Evolutionary conservation across 2,888 invertebrate genomes (phyloP), one percentile per base, ranked within the genome.

Genomic region (Dorcus hopei): DNA sequence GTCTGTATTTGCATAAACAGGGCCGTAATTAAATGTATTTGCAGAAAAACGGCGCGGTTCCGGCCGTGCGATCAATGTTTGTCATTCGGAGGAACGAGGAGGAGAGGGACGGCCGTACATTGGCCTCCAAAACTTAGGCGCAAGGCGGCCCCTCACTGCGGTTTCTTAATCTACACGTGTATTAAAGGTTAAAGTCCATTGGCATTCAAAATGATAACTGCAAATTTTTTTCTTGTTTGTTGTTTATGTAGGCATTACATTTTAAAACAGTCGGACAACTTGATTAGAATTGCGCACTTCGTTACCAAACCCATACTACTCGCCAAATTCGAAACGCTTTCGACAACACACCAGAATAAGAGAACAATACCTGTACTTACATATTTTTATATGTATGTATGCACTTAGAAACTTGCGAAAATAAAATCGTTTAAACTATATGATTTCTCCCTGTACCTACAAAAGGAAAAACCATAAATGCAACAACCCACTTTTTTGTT

Each of bases 131-230:
- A 65, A 65, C 66, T 64, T 65, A 63, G 55, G 73, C 73, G 70
- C 73, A 70, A 67, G 73, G 77, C 69, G 76, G 77, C 73, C 69
- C 68, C 70, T 61, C 50, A 76, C 75, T 65, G 62, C 51, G 71
- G 72, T 57, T 63, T 72, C 68, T 68, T 61, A 49, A 62, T 62
- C 54, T 54, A 65, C 74, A 74, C 76, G 76, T 75, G 76, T 70
- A 67, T 43, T 39, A 33, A 33, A 33, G 26, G 51, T 49, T 50
- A 45, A 43, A 26, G 38, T 23, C 26, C 14, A 33, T 11, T 39
- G 14, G 38, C 49, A 38, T 11, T 49, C 9, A 33, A 33, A n/a
- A 38, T 49, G 14, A 33, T 33, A 47, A 47, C 19, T 47, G 26
- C 47, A 47, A 23, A n/a, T 16, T n/a, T 16, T 9, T 47, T 47